Evolutionary conservation across 2,113 vertebrate species (phyloP).

Genomic region (Pygoscelis adeliae): DNA sequence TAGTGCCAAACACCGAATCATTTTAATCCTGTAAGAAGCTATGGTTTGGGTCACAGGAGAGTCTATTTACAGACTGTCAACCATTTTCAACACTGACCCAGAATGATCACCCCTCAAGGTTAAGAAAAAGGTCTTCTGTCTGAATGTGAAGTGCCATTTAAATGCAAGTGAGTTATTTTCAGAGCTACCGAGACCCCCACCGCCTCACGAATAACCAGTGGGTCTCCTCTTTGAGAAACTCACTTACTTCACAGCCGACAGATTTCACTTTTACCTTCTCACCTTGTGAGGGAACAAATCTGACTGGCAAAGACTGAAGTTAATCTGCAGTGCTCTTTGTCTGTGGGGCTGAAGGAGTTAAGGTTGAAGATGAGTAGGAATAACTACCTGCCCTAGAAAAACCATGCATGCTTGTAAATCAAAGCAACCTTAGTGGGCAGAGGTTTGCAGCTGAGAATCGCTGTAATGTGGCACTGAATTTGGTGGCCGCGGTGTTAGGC

Average conservation of each 20-base stretch:
- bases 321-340: background rate
- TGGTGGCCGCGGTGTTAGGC: rapidly evolving
- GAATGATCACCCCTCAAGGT: background rate
- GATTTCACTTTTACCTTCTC: background rate
- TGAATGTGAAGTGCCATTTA: background rate
- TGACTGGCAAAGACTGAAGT: background rate
- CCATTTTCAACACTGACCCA: rapidly evolving
- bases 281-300: background rate
- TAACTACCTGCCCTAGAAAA: background rate
- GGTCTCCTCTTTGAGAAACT: background rate
- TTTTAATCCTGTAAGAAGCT: background rate
- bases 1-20: background rate
- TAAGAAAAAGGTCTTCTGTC: background rate
- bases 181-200: background rate
- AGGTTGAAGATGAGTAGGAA: background rate
- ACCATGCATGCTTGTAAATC: background rate
- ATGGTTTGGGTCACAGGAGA: background rate
- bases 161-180: background rate
- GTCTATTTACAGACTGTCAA: background rate
- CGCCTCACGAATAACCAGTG: rapidly evolving
- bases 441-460: background rate
- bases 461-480: background rate
- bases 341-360: background rate
- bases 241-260: background rate
- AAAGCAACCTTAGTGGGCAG: background rate